Conservation (phyloP, 2,888 invertebrate genomes). For the Candidula unifasciata region DNA sequence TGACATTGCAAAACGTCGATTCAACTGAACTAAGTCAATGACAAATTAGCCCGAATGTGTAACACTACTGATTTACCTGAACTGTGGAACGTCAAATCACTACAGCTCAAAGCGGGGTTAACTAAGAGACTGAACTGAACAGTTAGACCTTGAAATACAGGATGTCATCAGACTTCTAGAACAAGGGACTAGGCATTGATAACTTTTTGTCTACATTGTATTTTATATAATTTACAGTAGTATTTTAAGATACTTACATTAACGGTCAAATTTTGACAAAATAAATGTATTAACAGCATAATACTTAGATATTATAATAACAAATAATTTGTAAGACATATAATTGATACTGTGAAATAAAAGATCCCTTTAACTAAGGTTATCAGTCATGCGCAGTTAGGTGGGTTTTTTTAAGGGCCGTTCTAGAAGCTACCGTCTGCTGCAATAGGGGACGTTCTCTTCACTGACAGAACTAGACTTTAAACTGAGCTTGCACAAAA, state of each 20-base stretch:
- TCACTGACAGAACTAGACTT: background rate
- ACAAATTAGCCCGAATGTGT: background rate
- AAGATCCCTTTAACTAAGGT: slow-evolving; percentile 21
- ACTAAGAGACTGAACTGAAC: background rate
- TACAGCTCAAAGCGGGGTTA: background rate
- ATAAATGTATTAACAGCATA: background rate
- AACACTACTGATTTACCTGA: background rate
- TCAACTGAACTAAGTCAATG: background rate
- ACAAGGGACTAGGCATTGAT: slow-evolving; percentile 6
- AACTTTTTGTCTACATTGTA: background rate
- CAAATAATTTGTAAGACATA: background rate
- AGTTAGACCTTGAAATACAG: slow-evolving; percentile 35
- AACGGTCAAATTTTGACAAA: background rate
- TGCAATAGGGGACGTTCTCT: slow-evolving; percentile 25
- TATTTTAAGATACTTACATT: background rate
- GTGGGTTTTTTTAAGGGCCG: background rate
- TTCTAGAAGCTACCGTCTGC: slow-evolving; percentile 49
- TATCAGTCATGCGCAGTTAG: slow-evolving; percentile 33
- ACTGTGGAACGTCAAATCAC: background rate
- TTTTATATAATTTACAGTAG: background rate
- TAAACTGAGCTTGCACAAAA: background rate
- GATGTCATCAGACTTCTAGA: slow-evolving; percentile 46
- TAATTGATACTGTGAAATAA: background rate
- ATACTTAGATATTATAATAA: background rate
- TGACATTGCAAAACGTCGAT: background rate